Base-by-base conservation (phyloP, 2,888 invertebrate species). In the Epistrophe eligans region DNA sequence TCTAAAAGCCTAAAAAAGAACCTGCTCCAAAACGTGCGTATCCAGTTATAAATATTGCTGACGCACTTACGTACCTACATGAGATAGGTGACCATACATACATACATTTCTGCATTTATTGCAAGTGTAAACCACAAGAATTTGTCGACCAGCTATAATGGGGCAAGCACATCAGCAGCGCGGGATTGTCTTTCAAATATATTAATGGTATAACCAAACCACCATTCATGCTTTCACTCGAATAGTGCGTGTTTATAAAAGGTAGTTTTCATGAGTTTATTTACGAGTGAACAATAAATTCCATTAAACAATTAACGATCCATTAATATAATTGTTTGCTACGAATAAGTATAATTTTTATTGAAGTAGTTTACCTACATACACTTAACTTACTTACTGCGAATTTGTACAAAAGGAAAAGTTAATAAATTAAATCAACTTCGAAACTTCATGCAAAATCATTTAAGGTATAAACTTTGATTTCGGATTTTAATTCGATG, bases 1-100 rank as follows among this genome's bases (percentile, higher is more conserved):
- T 17, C 17, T 35, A 4, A 32, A 57, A n/a, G n/a, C 32, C 32
- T 7, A n/a, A 10, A 9, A 35, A 9, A 35, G 57, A 57, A 57
- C 57, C 35, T 58, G 58, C 17, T 58, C 17, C 7, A 32, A 57
- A 57, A 58, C 58, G n/a, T 17, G 58, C 35, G 17, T 58, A 35
- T 58, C 58, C 58, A 58, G 35, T 58, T 58, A 17, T n/a, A 35
- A 32, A n/a, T 10, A 32, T 9, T 0, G 32, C 4, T 57, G 17
- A 17, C 48, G n/a, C n/a, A 45, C n/a, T 24, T 24, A 24, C 24
- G 24, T 24, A 24, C 24, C 24, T 24, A 24, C 24, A 24, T 24
- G n/a, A n/a, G n/a, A n/a, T n/a, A n/a, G n/a, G n/a, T n/a, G n/a
- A n/a, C n/a, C n/a, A 43, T 15, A 43, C 4, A 40, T 40, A 38